These are phyloP conservation scores for Drosophila takahashii DNA, from an alignment of 1,140 invertebrate genomes.

Conservation along the genomic window DNA sequence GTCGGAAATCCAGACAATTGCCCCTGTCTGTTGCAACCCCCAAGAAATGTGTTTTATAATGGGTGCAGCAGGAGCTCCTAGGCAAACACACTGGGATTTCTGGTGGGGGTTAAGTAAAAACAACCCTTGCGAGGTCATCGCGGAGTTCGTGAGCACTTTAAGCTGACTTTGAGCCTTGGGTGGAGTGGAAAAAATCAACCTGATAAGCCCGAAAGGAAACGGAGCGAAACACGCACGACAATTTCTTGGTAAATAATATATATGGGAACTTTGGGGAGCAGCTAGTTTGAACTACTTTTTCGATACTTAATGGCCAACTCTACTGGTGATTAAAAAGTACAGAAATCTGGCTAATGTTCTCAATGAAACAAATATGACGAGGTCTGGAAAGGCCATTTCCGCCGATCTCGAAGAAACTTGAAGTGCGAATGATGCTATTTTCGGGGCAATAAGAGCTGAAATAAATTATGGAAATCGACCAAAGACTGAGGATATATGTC, in stretches of 20 bases:
- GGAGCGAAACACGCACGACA: conserved; percentile 58
- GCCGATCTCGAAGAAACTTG: conserved; percentile 42
- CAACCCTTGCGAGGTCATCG: conserved; percentile 60
- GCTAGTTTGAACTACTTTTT: conserved; percentile 66
- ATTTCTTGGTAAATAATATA: conserved; percentile 59
- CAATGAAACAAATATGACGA: conserved; percentile 78
- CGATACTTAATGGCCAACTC: conserved; percentile 34
- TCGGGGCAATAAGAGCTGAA: conserved; percentile 55
- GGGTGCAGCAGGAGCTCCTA: conserved; percentile 63
- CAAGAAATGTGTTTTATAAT: conserved; percentile 37
- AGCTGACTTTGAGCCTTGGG: conserved; percentile 49
- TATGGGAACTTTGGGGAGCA: conserved; percentile 37
- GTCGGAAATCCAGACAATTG: conserved; percentile 69
- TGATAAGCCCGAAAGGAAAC: conserved; percentile 47
- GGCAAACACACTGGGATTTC: conserved; percentile 36
- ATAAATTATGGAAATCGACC: conserved; percentile 62
- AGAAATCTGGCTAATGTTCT: conserved; percentile 74
- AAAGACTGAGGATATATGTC: conserved; percentile 32
- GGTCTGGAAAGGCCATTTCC: conserved; percentile 72
- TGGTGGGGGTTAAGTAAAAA: conserved; percentile 18
- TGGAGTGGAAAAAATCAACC: conserved; percentile 50
- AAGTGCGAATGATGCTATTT: conserved; percentile 60
- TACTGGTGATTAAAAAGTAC: conserved; percentile 22
- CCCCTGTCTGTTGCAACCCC: conserved; percentile 41
- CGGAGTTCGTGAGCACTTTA: conserved; percentile 68